Base-by-base conservation (phyloP, 2,113 vertebrate genomes). In the Colossoma macropomum region DNA sequence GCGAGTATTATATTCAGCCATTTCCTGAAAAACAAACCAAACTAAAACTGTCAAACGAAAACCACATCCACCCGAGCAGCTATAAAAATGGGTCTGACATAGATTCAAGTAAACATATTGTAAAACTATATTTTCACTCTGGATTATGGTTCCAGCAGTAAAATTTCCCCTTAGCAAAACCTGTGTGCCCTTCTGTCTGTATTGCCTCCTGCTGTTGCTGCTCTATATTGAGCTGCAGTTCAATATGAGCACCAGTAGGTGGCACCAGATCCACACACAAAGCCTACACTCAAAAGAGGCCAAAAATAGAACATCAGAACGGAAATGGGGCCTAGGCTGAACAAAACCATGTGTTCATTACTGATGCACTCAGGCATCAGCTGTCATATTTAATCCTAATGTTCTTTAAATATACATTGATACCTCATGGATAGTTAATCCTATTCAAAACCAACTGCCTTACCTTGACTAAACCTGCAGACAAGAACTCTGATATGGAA, bases 191-290 rank as follows among this genome's bases (percentile, higher is more conserved):
- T 27, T 62, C n/a, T 62, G n/a, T 50, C 65, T 59, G n/a, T 38
- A 32, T 0, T 2, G 21, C 76, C 28, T 34, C 48, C 23, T 69
- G 25, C 38, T 48, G 11, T n/a, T 45, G 66, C 10, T 9, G 27
- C 15, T 38, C 34, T n/a, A 45, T 71, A n/a, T 41, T 68, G 6
- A 70, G 25, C 10, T 70, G 85, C 73, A 73, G 70, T 56, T 81
- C 81, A 86, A 84, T 21, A 34, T 84, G 56, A 85, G 25, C 16
- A 79, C 91, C 93, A 93, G 90, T 70, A 93, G 93, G 88, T 91
- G 93, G 91, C 87, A 88, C 73, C 50, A 91, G 74, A 72, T 79
- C 23, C 69, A 23, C 16, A 41, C 12, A 77, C 62, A 30, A 71
- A n/a, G 4, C 38, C 21, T 38, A 45, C 34, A n/a, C 11, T 12